Base-by-base conservation (phyloP, 2,113 vertebrate species). In the Sinosuthora webbiana region DNA sequence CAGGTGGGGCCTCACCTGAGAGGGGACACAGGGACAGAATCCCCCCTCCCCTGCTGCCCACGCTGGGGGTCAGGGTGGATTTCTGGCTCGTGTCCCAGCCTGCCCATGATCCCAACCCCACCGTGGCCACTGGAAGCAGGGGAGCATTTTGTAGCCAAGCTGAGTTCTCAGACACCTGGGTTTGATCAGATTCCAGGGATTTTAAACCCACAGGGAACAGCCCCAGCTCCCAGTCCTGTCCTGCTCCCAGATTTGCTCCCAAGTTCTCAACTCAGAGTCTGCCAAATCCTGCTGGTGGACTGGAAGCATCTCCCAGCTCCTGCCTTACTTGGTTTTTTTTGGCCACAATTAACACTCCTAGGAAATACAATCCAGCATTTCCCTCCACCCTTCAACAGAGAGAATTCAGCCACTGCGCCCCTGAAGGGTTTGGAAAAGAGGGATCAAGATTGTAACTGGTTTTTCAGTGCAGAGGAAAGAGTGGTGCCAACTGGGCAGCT, bases 101-200 rank as follows among this genome's bases (percentile, higher is more conserved):
- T 62, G 47, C 18, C n/a, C 22, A 7, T 3, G 37, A 53, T 20
- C 39, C 45, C 52, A 41, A 8, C 4, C 24, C 56, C 56, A 62
- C 30, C 22, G 5, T 0, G 3, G 60, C 77, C 9, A 2, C 0
- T 7, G 35, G 44, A 39, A 65, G 60, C 33, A 68, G 53, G 20
- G n/a, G 16, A 7, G 11, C 7, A 9, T 35, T 31, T 10, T 3
- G 13, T 0, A 60, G 7, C 31, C 27, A 30, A 14, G 10, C 14
- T 39, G 39, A 44, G 3, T 2, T 27, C 24, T 10, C 39, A 49
- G 16, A 22, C 8, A 27, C 28, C 49, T 28, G 30, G 3, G 4
- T 37, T 30, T 28, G 20, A 65, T 28, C 42, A 52, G 37, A 52
- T 67, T 67, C 31, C 50, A 14, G 21, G 33, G 37, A 28, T 42